Conservation (phyloP, 2,888 invertebrate species). For the Callyntrura sp. region DNA sequence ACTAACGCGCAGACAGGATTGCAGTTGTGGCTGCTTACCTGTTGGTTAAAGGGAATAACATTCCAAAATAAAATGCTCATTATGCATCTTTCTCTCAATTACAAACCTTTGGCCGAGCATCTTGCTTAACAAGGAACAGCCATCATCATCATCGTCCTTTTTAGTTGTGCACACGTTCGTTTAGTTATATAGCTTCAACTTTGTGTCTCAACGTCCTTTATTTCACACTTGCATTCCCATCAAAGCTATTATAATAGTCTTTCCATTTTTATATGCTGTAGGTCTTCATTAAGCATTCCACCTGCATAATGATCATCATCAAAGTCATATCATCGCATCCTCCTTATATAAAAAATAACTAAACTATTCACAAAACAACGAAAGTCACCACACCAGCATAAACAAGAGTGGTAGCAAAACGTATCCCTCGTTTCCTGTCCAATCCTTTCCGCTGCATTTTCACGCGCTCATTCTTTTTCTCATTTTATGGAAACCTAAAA, state of each 20-base stretch:
- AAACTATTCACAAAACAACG: background rate
- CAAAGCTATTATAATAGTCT: too few relatives aligned
- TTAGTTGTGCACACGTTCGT: background rate
- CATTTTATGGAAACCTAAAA: constrained; percentile 27
- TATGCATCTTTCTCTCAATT: constrained; percentile 29
- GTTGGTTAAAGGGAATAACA: background rate
- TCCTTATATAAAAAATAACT: constrained; percentile 1
- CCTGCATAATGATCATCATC: constrained; percentile 65
- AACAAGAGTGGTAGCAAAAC: background rate
- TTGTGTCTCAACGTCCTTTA: background rate
- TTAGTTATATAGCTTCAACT: background rate
- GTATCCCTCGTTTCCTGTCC: constrained; percentile 61
- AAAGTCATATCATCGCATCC: constrained; percentile 65
- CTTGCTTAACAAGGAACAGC: constrained; percentile 5
- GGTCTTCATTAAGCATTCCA: constrained; percentile 65
- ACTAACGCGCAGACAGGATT: background rate
- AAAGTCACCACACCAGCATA: background rate
- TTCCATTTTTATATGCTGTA: constrained; percentile 24
- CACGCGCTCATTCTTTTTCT: constrained; percentile 32
- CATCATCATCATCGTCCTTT: background rate
- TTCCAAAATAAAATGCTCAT: background rate
- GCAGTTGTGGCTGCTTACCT: background rate
- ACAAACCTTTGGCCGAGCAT: background rate
- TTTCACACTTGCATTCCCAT: background rate
- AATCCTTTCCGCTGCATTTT: constrained; percentile 33